Base-by-base conservation (phyloP, 1,140 invertebrate genomes). In the Hormaphis cornu region DNA sequence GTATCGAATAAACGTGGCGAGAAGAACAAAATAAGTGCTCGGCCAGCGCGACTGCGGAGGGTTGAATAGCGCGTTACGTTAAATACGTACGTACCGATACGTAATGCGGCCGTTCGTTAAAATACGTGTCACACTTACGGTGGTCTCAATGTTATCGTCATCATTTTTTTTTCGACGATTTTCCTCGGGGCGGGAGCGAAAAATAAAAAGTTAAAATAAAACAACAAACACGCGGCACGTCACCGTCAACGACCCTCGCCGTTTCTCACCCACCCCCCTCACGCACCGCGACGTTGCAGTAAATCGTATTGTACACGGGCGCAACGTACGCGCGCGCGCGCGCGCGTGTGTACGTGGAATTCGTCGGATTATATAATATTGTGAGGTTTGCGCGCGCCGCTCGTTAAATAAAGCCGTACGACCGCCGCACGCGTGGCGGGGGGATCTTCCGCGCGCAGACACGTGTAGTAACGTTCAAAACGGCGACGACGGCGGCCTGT, bases 381-480 rank as follows among this genome's bases (percentile, higher is more conserved):
- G 22, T 44, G 44, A 44, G 33, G 54, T 56, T 56, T 56, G 52
- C n/a, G 18, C 54, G 54, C 20, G 33, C 12, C 35, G 54, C n/a
- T n/a, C 24, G 44, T 66, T 33, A 50, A 48, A 66, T 66, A 66
- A 66, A 48, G 61, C 61, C 61, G 46, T 66, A 63, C 59, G 54
- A 66, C 28, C 28, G 44, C 61, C 30, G 44, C 61, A 42, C 61
- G n/a, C 61, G n/a, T n/a, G n/a, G n/a, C n/a, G 16, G 42, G 42
- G 44, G 61, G 61, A 66, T 66, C 61, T 48, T 66, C 42, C 26
- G 40, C 42, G 42, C 16, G 12, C 26, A 35, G 61, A 66, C 61
- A 66, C 61, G 61, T 66, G 61, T 66, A n/a, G n/a, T n/a, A 66
- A 66, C 35, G 61, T 66, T 66, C 44, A 16, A 44, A 66, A 66